phyloP scores from a whole-genome alignment of 2,113 vertebrate species.

The Mustela nigripes region DNA sequence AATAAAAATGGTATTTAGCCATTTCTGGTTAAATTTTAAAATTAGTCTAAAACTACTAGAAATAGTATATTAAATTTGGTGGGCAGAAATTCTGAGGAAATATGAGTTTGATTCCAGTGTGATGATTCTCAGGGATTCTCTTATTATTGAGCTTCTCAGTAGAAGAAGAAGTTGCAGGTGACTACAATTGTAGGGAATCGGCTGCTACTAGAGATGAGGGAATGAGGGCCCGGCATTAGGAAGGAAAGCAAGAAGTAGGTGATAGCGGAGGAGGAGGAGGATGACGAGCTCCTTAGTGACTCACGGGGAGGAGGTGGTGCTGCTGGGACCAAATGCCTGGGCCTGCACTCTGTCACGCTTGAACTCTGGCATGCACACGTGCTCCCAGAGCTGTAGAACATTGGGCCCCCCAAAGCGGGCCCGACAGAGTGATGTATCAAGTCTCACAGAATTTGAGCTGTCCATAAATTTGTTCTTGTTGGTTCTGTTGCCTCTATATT shows the following conservation, averaged over 20 bases:
- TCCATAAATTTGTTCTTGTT: background rate
- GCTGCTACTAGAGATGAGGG: background rate
- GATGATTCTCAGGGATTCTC: background rate
- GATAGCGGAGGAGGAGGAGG: no score
- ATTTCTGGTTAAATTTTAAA: constrained; percentile 28
- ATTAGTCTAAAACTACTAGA: constrained; percentile 3
- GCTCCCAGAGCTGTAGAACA: background rate
- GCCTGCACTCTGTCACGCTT: background rate
- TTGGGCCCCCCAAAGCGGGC: accelerated
- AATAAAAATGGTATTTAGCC: constrained; percentile 31
- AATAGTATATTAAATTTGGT: background rate
- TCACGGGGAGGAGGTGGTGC: background rate
- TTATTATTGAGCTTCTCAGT: background rate
- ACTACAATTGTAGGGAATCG: background rate
- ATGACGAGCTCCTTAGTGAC: background rate
- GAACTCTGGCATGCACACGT: background rate
- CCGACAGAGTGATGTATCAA: accelerated
- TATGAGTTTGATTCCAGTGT: background rate
- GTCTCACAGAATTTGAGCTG: background rate
- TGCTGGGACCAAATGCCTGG: background rate
- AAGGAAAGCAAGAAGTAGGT: background rate
- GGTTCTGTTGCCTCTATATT: background rate
- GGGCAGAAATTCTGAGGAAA: background rate
- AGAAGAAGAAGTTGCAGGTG: background rate
- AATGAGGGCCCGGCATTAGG: background rate